These are phyloP conservation scores for Beris chalybata DNA, from an alignment of 2,888 invertebrate species.

Conservation along the genomic window DNA sequence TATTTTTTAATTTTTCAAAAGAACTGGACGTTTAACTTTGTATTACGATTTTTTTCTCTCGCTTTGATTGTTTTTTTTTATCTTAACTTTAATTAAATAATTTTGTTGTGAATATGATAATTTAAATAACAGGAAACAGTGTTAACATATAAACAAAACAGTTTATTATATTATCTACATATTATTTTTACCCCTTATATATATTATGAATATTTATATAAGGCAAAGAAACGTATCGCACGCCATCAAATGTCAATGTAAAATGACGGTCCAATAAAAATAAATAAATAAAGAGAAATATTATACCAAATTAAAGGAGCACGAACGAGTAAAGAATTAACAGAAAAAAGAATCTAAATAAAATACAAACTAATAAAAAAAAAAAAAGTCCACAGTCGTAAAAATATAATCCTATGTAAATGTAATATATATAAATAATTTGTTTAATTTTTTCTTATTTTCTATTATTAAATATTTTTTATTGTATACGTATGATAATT, in stretches of 20 bases:
- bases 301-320: conserved; percentile 19
- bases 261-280: conserved; percentile 23
- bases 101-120: conserved; percentile 1
- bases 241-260: conserved; percentile 14
- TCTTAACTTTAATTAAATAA: too few relatives aligned
- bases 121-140: conserved; percentile 21
- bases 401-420: conserved; percentile 20
- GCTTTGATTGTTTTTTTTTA: too few relatives aligned
- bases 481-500: conserved; percentile 10
- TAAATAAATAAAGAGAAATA: conserved; percentile 1
- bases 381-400: conserved; percentile 8
- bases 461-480: conserved; percentile 16
- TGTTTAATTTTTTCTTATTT: conserved; percentile 17
- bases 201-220: neutral
- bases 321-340: conserved; percentile 2
- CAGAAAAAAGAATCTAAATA: conserved; percentile 11
- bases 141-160: neutral
- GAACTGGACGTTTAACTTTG: too few relatives aligned
- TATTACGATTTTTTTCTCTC: too few relatives aligned
- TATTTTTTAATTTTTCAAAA: too few relatives aligned
- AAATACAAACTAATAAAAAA: neutral
- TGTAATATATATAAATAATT: conserved; percentile 28
- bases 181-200: conserved; percentile 26
- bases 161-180: conserved; percentile 19
- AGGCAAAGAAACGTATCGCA: neutral